Conservation (phyloP, 2,113 vertebrate species). For the Tachuris rubrigastra region DNA sequence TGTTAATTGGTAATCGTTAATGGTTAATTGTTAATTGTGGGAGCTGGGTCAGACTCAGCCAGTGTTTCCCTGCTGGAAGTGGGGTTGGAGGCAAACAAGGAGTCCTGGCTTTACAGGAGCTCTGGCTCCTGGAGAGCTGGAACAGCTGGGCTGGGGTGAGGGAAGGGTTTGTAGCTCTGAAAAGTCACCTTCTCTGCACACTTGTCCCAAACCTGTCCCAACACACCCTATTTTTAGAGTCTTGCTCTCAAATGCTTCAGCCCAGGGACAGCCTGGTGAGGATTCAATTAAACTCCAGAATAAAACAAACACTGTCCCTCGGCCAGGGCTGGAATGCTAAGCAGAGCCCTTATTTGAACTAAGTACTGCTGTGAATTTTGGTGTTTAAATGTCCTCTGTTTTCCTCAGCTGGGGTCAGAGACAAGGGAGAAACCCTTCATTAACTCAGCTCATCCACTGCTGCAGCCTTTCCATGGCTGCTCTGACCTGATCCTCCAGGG, state of each 20-base stretch:
- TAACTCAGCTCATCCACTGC: not conserved
- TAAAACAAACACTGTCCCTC: slow-evolving; percentile 27
- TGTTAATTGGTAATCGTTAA: too few species aligned
- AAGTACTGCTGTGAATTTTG: not conserved
- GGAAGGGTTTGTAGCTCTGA: not conserved
- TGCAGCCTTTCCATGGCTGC: not conserved
- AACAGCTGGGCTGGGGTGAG: not conserved
- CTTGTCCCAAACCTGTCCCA: not conserved
- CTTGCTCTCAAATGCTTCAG: not conserved
- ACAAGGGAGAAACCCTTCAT: not conserved
- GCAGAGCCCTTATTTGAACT: slow-evolving; percentile 6
- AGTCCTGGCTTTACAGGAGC: not conserved
- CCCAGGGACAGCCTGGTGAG: slow-evolving; percentile 7
- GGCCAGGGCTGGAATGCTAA: slow-evolving; percentile 21
- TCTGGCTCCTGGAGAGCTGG: not conserved
- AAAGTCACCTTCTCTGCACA: slow-evolving; percentile 11
- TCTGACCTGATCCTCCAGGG: not conserved
- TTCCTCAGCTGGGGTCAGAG: not conserved
- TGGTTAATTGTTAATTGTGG: too few species aligned
- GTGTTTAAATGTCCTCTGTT: slow-evolving; percentile 14
- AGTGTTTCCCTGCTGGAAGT: not conserved
- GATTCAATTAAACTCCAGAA: slow-evolving; percentile 37
- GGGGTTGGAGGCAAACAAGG: not conserved
- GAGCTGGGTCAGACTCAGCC: not conserved
- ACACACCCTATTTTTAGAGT: not conserved